phyloP scores from a whole-genome alignment of 2,888 invertebrate genomes.

The Sarcophaga carnaria region DNA sequence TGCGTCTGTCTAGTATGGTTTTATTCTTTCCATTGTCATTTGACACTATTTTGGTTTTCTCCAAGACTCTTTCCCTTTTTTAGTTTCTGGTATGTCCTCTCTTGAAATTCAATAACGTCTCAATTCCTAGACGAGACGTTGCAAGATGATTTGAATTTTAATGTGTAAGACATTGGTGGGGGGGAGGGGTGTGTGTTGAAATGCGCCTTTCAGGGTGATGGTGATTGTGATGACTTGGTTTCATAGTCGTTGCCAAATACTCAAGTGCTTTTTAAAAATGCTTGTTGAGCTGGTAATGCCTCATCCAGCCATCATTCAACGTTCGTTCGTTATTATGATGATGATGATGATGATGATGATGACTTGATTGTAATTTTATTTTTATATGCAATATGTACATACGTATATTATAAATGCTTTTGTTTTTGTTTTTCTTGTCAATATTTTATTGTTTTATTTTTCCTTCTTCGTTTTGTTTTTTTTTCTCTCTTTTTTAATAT shows the following conservation, averaged over 20 bases:
- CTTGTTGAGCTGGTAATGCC: constrained; percentile 63
- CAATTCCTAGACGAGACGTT: background rate
- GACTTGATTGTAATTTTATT: constrained; percentile 62
- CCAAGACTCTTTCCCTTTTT: background rate
- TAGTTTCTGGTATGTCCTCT: background rate
- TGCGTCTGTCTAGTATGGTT: background rate
- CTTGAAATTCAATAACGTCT: background rate
- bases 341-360: constrained; percentile 27
- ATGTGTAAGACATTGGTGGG: background rate
- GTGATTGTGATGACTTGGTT: constrained; percentile 11
- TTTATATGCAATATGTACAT: background rate
- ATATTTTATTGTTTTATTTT: constrained; percentile 20
- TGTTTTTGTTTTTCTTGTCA: constrained; percentile 26
- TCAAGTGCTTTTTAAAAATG: constrained; percentile 65
- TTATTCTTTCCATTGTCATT: constrained; percentile 50
- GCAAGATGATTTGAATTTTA: background rate
- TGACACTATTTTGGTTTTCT: constrained; percentile 40
- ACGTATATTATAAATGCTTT: background rate
- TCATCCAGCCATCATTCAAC: constrained; percentile 7
- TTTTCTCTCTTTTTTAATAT: background rate
- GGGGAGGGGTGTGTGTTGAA: background rate
- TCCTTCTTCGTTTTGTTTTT: background rate
- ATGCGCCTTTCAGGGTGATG: background rate
- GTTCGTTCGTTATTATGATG: constrained; percentile 20
- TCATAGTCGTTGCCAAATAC: constrained; percentile 65